phyloP scores from a whole-genome alignment of 2,888 invertebrate genomes.

The Hydrotaea diabolus region DNA sequence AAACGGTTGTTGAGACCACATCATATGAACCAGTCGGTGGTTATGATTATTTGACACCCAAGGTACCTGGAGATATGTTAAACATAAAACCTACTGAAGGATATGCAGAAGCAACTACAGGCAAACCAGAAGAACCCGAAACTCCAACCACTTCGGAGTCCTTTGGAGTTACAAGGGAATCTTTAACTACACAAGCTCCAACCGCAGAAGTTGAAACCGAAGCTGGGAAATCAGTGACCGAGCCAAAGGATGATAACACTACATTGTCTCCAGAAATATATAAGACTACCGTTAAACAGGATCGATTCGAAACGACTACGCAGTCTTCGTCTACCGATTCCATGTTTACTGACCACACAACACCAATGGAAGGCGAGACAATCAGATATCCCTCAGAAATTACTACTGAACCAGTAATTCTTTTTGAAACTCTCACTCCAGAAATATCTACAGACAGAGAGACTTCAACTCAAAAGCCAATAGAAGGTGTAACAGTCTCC shows the following conservation, averaged over 20 bases:
- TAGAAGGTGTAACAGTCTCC: background rate
- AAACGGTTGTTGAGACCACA: no score
- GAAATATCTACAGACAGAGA: background rate
- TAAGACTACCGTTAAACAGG: background rate
- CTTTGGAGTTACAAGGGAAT: no score
- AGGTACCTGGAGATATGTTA: background rate
- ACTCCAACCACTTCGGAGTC: constrained; percentile 9
- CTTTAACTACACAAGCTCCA: no score
- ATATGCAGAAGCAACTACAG: constrained; percentile 2
- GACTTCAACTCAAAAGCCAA: background rate
- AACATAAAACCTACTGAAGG: background rate
- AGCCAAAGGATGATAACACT: background rate
- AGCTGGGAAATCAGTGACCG: background rate
- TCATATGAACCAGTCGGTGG: no score
- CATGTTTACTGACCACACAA: background rate
- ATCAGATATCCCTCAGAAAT: background rate
- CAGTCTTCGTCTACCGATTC: background rate
- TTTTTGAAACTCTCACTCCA: constrained; percentile 6
- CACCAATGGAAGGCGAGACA: background rate
- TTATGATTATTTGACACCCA: background rate
- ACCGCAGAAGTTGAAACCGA: background rate
- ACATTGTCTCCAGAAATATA: background rate
- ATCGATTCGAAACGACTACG: background rate
- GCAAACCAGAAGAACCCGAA: background rate
- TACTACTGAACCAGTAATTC: constrained; percentile 10